Evolutionary conservation across 2,888 invertebrate genomes (phyloP).

Genomic region (Diarsia dahlii): DNA sequence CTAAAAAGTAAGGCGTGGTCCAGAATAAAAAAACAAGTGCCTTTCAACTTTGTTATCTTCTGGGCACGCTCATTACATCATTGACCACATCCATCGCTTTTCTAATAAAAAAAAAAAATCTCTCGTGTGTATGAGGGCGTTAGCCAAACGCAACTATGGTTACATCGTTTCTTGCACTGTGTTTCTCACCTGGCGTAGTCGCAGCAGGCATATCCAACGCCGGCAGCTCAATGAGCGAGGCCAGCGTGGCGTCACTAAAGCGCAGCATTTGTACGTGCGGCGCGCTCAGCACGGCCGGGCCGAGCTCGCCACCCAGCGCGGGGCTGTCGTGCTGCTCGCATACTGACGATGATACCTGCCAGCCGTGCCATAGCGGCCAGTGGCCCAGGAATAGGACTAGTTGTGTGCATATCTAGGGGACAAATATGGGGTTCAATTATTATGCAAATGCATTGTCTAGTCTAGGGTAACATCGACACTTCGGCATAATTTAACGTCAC

Average conservation of each 20-base stretch:
- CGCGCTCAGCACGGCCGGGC: constrained; percentile 95
- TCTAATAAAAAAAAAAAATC: too few relatives aligned
- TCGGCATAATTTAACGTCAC: too few relatives aligned
- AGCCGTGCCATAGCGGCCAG: constrained; percentile 98
- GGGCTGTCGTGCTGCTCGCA: constrained; percentile 97
- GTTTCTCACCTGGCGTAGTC: constrained; percentile 50
- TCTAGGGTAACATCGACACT: too few relatives aligned
- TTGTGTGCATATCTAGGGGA: constrained; percentile 93
- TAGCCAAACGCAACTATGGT: too few relatives aligned
- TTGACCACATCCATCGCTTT: too few relatives aligned
- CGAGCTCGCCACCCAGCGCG: constrained; percentile 93
- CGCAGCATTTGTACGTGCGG: constrained; percentile 97
- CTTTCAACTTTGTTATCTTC: too few relatives aligned
- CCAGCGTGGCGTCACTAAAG: constrained; percentile 95
- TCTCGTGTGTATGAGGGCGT: too few relatives aligned
- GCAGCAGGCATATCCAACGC: constrained; percentile 94
- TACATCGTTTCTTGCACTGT: too few relatives aligned
- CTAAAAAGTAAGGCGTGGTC: too few relatives aligned
- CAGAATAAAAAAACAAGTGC: too few relatives aligned
- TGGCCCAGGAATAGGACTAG: constrained; percentile 98
- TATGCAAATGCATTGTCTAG: not conserved
- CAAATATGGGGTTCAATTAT: not conserved
- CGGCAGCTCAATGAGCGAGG: constrained; percentile 97
- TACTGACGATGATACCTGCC: constrained; percentile 96
- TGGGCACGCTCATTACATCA: too few relatives aligned